Conservation (phyloP, 2,797 vertebrate species). For the Vireo griseus region DNA sequence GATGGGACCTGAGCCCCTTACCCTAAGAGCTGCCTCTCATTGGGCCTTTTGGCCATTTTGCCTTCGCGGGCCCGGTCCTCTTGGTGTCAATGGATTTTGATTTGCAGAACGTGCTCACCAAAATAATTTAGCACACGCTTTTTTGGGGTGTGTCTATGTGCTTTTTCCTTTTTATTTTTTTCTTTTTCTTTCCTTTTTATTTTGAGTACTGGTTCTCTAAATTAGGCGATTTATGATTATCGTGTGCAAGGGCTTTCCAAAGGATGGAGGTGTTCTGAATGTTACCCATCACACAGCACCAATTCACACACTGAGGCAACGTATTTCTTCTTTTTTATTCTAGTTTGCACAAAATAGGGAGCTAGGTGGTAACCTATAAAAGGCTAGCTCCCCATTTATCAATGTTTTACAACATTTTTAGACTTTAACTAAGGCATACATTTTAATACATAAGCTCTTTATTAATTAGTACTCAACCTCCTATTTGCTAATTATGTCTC, state of each 20-base stretch:
- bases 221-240: neutral
- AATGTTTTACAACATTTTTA: neutral
- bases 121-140: neutral
- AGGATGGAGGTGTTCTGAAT: neutral
- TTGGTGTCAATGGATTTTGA: fast-evolving
- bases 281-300: neutral
- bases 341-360: neutral
- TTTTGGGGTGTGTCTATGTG: too few relatives aligned
- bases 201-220: neutral
- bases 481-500: neutral
- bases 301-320: neutral
- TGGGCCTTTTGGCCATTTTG: fast-evolving
- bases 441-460: neutral
- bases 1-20: fast-evolving
- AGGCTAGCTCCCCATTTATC: neutral
- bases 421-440: neutral
- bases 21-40: neutral
- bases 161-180: too few relatives aligned
- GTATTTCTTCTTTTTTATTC: neutral
- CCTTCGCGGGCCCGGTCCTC: fast-evolving
- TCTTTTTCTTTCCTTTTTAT: too few relatives aligned
- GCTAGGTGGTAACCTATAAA: neutral
- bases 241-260: neutral
- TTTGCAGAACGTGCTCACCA: neutral
- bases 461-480: neutral